Percentiles rank a stretch among this genome's conserved stretches.
Evolutionary conservation across 2,797 vertebrate species (phyloP).

Genomic region (Pagetopsis macropterus): DNA sequence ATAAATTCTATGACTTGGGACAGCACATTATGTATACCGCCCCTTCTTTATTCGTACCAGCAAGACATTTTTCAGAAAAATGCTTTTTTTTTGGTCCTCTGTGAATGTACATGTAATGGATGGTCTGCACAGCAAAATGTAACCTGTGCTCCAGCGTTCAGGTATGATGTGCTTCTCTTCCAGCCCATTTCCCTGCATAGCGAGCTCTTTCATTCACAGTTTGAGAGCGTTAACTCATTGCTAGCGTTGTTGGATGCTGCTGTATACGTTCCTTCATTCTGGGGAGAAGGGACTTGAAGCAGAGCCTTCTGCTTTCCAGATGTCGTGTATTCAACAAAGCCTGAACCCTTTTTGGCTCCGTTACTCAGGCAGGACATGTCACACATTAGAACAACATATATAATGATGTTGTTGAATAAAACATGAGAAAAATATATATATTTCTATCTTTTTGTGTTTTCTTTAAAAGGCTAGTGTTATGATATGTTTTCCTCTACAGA

Average conservation of each 20-base stretch:
- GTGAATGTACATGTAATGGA: slow-evolving; percentile 56
- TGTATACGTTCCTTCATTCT: slow-evolving; percentile 56
- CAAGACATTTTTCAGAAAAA: slow-evolving; percentile 63
- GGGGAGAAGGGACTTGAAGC: slow-evolving; percentile 39
- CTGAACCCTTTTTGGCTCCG: slow-evolving; percentile 47
- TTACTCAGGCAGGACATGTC: slow-evolving; percentile 56
- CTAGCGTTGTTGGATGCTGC: slow-evolving; percentile 58
- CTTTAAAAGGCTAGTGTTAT: slow-evolving; percentile 67
- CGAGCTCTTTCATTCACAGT: slow-evolving; percentile 77
- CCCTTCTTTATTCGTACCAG: slow-evolving; percentile 68
- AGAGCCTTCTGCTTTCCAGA: slow-evolving; percentile 35
- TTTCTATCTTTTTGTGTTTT: slow-evolving; percentile 54
- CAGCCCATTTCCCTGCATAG: slow-evolving; percentile 45
- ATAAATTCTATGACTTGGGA: slow-evolving; percentile 71
- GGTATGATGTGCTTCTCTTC: slow-evolving; percentile 52
- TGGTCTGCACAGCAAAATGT: slow-evolving; percentile 44
- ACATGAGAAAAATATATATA: slow-evolving; percentile 74
- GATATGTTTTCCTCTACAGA: slow-evolving; percentile 57
- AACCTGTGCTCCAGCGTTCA: slow-evolving; percentile 51
- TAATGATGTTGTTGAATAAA: slow-evolving; percentile 77
- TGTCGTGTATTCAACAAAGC: slow-evolving; percentile 29
- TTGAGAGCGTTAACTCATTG: slow-evolving; percentile 61
- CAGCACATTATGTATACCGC: slow-evolving; percentile 66
- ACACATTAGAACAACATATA: slow-evolving; percentile 60
- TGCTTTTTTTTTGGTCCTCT: slow-evolving; percentile 75